Percentiles rank a stretch among this genome's conserved stretches.
Evolutionary conservation across 2,797 vertebrate species (phyloP).

Genomic region (Thunnus albacares): DNA sequence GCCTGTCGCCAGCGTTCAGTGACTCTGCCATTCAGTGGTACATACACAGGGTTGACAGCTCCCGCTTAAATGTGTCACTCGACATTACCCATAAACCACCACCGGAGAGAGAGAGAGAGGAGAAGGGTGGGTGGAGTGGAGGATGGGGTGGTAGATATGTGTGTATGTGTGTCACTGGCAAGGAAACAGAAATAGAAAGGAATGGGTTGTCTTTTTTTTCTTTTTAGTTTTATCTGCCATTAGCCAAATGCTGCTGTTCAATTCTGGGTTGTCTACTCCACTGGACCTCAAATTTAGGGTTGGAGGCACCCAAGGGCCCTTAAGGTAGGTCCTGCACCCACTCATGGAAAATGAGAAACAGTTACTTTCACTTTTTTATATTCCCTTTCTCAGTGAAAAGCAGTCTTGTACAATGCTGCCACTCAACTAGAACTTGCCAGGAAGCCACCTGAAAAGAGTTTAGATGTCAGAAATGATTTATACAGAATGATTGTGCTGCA

Average conservation of each 20-base stretch:
- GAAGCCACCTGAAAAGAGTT: slow-evolving; percentile 28
- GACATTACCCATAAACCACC: slow-evolving; percentile 81
- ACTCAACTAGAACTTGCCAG: not conserved
- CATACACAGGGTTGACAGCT: slow-evolving; percentile 81
- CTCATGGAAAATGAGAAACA: slow-evolving; percentile 31
- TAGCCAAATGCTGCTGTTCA: slow-evolving; percentile 29
- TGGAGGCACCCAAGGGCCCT: slow-evolving; percentile 8
- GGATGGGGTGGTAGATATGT: slow-evolving; percentile 24
- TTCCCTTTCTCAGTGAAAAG: slow-evolving; percentile 12
- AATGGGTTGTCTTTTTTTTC: slow-evolving; percentile 19
- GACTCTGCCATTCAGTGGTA: slow-evolving; percentile 79
- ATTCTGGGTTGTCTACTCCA: not conserved
- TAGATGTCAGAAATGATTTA: slow-evolving; percentile 13
- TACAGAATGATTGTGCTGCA: not conserved
- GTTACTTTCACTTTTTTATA: not conserved
- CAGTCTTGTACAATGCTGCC: slow-evolving; percentile 1
- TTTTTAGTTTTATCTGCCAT: slow-evolving; percentile 31
- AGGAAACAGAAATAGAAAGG: slow-evolving; percentile 30
- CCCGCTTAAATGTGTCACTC: slow-evolving; percentile 85
- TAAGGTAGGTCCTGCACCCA: slow-evolving; percentile 3
- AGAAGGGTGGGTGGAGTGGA: slow-evolving; percentile 29
- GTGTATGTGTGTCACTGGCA: slow-evolving; percentile 11
- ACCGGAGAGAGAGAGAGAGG: slow-evolving; percentile 52
- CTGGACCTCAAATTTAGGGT: slow-evolving; percentile 21
- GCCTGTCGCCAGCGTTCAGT: slow-evolving; percentile 65